Evolutionary conservation across 2,888 invertebrate genomes (phyloP).

Genomic region (Eristalinus sepulchralis): DNA sequence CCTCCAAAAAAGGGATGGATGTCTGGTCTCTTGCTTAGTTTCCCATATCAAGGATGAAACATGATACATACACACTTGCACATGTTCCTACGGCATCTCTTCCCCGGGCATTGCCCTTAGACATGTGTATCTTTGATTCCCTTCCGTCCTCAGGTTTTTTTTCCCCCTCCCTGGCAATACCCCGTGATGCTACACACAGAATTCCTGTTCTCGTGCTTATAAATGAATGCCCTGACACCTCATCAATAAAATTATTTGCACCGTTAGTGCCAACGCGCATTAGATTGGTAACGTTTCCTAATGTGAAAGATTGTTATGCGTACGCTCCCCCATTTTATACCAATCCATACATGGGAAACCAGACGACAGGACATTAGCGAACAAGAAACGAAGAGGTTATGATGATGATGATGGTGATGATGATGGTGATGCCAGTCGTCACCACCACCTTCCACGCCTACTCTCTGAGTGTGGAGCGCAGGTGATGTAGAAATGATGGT

Average conservation of each 20-base stretch:
- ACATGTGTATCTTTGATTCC: conserved; percentile 14
- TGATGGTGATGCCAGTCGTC: conserved; percentile 54
- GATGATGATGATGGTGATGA: conserved; percentile 61
- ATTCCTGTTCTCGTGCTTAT: conserved; percentile 19
- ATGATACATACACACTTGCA: background rate
- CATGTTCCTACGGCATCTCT: background rate
- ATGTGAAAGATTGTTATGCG: conserved; percentile 53
- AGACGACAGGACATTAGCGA: conserved; percentile 49
- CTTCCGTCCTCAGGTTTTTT: background rate
- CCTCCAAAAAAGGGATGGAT: conserved; percentile 17
- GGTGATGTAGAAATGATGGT: conserved; percentile 39
- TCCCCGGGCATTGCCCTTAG: background rate
- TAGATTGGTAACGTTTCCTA: conserved; percentile 62
- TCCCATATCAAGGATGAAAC: conserved; percentile 7
- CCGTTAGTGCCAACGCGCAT: conserved; percentile 65
- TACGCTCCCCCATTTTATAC: background rate
- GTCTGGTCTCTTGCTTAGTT: conserved; percentile 18
- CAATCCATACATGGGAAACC: conserved; percentile 4
- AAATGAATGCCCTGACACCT: conserved; percentile 67
- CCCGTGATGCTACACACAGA: background rate
- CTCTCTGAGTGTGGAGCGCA: background rate
- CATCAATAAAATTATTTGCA: conserved; percentile 71
- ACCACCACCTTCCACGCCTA: conserved; percentile 1
- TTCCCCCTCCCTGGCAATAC: background rate
- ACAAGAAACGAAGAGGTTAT: conserved; percentile 22